Evolutionary conservation across 2,888 invertebrate species (phyloP), one percentile per base, ranked within the genome.

Genomic region (Morinoia aosen): DNA sequence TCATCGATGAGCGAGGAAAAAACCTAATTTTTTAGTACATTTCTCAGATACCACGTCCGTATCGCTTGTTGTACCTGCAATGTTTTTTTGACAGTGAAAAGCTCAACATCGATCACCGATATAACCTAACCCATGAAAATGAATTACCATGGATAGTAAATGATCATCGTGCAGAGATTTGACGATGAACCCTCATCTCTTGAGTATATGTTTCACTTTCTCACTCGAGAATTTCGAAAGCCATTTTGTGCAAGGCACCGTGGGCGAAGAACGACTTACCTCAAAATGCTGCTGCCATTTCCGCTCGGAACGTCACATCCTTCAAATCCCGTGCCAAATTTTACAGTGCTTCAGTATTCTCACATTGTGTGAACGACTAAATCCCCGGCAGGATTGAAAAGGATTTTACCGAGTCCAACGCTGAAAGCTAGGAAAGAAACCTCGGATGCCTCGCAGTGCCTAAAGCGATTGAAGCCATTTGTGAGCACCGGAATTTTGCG

Each of bases 371-470:
- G 76, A 76, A 76, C 76, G 25, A 16, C 76, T 76, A 76, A 76
- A 76, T 76, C 76, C 76, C 76, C 33, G 76, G 76, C 76, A 19
- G 76, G 76, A 76, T 76, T 76, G 76, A 76, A 76, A 76, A 76
- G 76, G 76, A 76, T 76, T 76, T 76, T 76, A 76, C 76, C 16
- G 76, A 76, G 76, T 76, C 76, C 76, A 76, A 76, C 76, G 76
- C 25, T 76, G 33, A 76, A 33, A 76, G 76, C 33, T 33, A 33
- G 33, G 76, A 76, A 76, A 76, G 76, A 76, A 76, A 76, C 76
- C 76, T 76, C 25, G 76, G 25, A 76, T 25, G 76, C 76, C 33
- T 10, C 2, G 76, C 76, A 16, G 19, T 33, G 33, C 76, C 76
- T 76, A 10, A 33, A 19, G 76, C 76, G 76, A 76, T 76, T 33